Evolutionary conservation across 2,888 invertebrate genomes (phyloP), one percentile per base, ranked within the genome.

Genomic region (Bugulina stolonifera): DNA sequence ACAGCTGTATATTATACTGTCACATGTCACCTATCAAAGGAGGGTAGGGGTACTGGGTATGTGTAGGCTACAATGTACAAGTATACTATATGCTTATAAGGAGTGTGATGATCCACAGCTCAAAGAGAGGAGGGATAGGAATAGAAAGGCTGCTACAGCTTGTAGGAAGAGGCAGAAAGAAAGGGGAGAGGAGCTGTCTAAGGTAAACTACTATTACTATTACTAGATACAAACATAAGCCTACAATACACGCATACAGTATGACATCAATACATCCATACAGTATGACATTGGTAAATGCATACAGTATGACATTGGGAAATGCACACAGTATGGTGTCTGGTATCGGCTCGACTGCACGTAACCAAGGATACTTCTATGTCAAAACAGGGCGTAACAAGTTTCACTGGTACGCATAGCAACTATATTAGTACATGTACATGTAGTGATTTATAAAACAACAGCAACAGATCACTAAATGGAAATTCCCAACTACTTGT

Each of bases 161-260:
- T 64, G 64, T 32, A 27, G 64, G 18, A 2, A 64, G 64, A 64
- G 64, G 32, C 64, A 64, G 34, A 64, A 64, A n/a, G 64, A 64
- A 14, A 64, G 32, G 34, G n/a, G 5, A 10, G 27, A 27, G 14
- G 10, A 64, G 64, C 64, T 64, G 18, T 14, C 22, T 5, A 34
- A 64, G 32, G 64, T 64, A 64, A 64, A 27, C 18, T 5, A 43
- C 10, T 43, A 18, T 43, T 43, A 18, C n/a, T n/a, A n/a, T n/a
- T n/a, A n/a, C n/a, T n/a, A n/a, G n/a, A n/a, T 43, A 18, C 18
- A 43, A 18, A 10, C 18, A 43, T 43, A 43, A n/a, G n/a, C n/a
- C 43, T 43, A 18, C 18, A 43, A 18, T 43, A 43, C n/a, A n/a
- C n/a, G n/a, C n/a, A n/a, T n/a, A 43, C 18, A 43, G 10, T 43